These are phyloP conservation scores for Actinopyga echinites DNA, from an alignment of 53 echinoderm and acorn worm species.

Conservation along the genomic window DNA sequence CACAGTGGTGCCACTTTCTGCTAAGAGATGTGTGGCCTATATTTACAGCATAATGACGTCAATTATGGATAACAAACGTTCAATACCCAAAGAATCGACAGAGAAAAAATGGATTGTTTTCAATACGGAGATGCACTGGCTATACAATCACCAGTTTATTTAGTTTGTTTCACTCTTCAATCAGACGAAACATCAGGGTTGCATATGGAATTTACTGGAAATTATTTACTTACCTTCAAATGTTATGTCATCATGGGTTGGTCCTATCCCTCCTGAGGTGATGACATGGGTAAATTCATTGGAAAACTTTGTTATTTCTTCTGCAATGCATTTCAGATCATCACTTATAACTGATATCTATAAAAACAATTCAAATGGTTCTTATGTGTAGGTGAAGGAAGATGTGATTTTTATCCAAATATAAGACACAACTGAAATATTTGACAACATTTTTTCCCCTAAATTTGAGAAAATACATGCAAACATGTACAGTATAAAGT, in stretches of 20 bases:
- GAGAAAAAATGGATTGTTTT: too few relatives aligned
- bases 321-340: conserved; percentile 64
- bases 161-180: too few relatives aligned
- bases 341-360: conserved; percentile 86
- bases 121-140: not conserved
- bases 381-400: too few relatives aligned
- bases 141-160: not conserved
- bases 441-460: not conserved
- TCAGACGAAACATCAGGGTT: not conserved
- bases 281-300: conserved; percentile 80
- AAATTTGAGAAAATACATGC: not conserved
- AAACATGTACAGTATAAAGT: too few relatives aligned
- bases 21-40: too few relatives aligned
- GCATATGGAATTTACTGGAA: not conserved
- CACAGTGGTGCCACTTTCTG: too few relatives aligned
- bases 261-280: conserved; percentile 91
- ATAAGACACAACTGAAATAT: too few relatives aligned
- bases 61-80: too few relatives aligned
- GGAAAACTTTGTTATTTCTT: conserved; percentile 82
- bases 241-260: conserved; percentile 96
- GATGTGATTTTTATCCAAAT: too few relatives aligned
- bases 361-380: not conserved
- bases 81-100: too few relatives aligned
- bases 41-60: too few relatives aligned
- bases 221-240: conserved; percentile 98